Conservation (phyloP, 2,888 invertebrate genomes). For the Sarcophaga carnaria region DNA sequence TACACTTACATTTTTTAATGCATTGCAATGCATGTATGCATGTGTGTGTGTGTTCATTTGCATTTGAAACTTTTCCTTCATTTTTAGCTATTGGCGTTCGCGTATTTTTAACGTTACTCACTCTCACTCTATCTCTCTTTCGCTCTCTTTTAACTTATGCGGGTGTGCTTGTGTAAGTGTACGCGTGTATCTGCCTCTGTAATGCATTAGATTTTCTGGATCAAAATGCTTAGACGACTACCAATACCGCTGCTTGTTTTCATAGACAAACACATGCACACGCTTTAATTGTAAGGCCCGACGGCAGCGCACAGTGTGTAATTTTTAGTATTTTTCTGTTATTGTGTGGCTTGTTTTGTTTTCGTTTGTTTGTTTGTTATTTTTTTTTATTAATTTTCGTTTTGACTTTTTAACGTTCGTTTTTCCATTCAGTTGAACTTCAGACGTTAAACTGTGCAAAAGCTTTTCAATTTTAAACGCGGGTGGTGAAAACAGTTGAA, state of each 20-base stretch:
- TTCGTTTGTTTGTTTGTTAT: slow-evolving; percentile 33
- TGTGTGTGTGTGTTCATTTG: slow-evolving; percentile 13
- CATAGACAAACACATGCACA: background rate
- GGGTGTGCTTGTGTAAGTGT: background rate
- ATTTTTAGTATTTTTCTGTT: slow-evolving; percentile 52
- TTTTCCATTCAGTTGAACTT: slow-evolving; percentile 78
- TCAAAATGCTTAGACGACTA: slow-evolving; percentile 37
- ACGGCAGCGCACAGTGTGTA: slow-evolving; percentile 64
- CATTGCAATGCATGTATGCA: background rate
- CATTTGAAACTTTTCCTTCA: slow-evolving; percentile 41
- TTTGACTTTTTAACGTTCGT: slow-evolving; percentile 61
- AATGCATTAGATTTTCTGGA: slow-evolving; percentile 71
- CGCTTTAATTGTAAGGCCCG: slow-evolving; percentile 16
- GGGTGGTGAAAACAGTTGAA: slow-evolving; percentile 69
- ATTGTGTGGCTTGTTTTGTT: slow-evolving; percentile 27
- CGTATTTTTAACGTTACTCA: slow-evolving; percentile 36
- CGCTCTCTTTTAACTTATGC: background rate
- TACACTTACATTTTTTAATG: background rate
- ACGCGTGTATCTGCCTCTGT: background rate
- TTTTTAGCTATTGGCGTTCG: slow-evolving; percentile 58
- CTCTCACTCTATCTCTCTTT: background rate
- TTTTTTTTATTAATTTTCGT: slow-evolving; percentile 44
- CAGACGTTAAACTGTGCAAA: slow-evolving; percentile 81
- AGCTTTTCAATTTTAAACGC: slow-evolving; percentile 73
- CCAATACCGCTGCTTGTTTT: slow-evolving; percentile 11